Base-by-base conservation (phyloP, 1,140 invertebrate species). In the Bathynomus jamesi region DNA sequence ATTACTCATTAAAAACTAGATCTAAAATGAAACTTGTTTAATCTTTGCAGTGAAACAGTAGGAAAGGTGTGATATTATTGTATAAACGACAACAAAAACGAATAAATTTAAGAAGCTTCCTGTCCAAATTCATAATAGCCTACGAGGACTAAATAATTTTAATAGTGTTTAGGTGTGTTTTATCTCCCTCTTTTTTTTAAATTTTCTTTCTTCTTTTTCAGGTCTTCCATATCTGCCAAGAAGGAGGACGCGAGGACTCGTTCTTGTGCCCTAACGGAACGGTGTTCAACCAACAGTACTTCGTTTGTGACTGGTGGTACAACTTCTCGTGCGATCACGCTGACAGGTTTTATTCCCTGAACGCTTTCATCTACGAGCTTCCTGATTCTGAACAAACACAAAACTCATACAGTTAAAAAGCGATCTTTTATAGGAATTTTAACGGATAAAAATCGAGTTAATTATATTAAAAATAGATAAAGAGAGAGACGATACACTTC, bases 291-390 rank as follows among this genome's bases (percentile, higher is more conserved):
- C 85, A 86, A 76, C 82, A 84, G 70, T 82, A 84, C 70, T 85
- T 86, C 68, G 85, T 86, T 0, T 86, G 85, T 74, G 85, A 86
- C 79, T 86, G 85, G 85, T 86, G 85, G 85, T 85, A 84, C 79
- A 84, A 85, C 65, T 84, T 85, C 30, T 82, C 83, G 40, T 86
- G 85, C 76, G 79, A 79, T 10, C 76, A 82, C 24, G 82, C 84
- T 2, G 70, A 78, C 40, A 80, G 81, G 31, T 81, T 82, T 63
- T 86, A 85, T 77, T 81, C 80, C 0, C 71, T 76, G 7, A 76
- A 76, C 31, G 82, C 81, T 25, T 79, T 76, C 25, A 73, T 76
- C 25, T 76, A 76, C 40, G 75, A 73, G 61, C 46, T 76, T 21
- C 71, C 75, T 25, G 75, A 71, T 21, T 17, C 28, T 4, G 65